Evolutionary conservation across 2,113 vertebrate species (phyloP), one percentile per base, ranked within the genome.

Genomic region (Hippocampus abdominalis): DNA sequence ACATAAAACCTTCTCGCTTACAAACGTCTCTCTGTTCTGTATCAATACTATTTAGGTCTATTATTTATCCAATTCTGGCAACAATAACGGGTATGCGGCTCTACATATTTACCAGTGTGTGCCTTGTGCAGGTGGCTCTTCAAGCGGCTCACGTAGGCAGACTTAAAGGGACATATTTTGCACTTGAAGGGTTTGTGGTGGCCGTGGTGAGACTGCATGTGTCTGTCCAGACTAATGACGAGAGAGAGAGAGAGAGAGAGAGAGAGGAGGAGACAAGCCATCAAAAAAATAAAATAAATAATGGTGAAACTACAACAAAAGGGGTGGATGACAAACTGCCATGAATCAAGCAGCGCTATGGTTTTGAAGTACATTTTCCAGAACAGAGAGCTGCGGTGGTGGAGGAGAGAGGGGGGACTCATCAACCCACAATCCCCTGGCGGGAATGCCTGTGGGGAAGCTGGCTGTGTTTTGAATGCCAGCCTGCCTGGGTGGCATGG

Each of bases 151-250:
- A 95, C 94, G 29, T 98, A 99, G 67, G 96, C 95, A 61, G 97
- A 97, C 89, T 98, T 98, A 94, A 99, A 99, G 42, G 97, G 95
- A 89, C 97, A 99, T 76, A 98, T 90, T 84, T 98, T 99, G 91
- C 97, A 99, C 85, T 95, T 95, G 89, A 98, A 99, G 0, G 97
- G 97, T 84, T 99, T 99, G 82, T 97, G 95, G 88, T 98, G 97
- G 71, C 96, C 97, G 0, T 99, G 97, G 85, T 98, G 96, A 72
- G 96, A 96, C 90, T 99, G 97, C 90, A 99, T 93, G 66, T 99
- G 97, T 75, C 97, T 94, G 91, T 99, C 97, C 93, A 99, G 91
- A 79, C 96, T 98, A 79, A 73, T 18, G 66, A 72, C 32, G 32
- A 36, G n/a, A n/a, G 32, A 36, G 32, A 23, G 65, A 68, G 63